Percentiles rank a stretch among this genome's conserved stretches.
Evolutionary conservation across 2,113 vertebrate genomes (phyloP).

Genomic region (Urocolius indicus): DNA sequence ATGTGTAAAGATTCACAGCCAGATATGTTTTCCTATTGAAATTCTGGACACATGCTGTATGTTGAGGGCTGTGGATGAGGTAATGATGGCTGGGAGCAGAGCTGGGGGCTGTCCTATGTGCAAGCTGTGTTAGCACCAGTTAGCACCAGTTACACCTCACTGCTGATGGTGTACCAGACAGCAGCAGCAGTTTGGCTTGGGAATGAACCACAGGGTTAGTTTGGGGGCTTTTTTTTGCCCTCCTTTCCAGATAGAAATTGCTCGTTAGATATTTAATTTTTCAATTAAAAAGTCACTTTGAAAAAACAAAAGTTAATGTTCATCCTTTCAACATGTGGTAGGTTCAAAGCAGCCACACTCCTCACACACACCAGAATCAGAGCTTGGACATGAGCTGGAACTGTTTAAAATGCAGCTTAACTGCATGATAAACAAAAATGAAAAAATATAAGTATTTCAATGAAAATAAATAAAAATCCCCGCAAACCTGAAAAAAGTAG

Average conservation of each 20-base stretch:
- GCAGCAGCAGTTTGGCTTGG: not conserved
- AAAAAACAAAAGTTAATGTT: constrained; percentile 55
- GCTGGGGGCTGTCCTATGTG: not conserved
- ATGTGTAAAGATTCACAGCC: not conserved
- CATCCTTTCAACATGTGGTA: not conserved
- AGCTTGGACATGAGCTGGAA: not conserved
- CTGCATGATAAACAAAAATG: not conserved
- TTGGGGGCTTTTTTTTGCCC: accelerated
- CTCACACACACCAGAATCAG: not conserved
- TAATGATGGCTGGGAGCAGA: not conserved
- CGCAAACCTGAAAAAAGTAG: not conserved
- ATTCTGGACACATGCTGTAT: not conserved
- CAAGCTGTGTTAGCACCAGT: not conserved
- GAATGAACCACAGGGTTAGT: not conserved
- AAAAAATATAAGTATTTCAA: not conserved
- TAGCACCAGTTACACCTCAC: not conserved
- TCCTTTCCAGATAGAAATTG: constrained; percentile 3
- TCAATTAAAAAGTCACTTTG: constrained; percentile 55
- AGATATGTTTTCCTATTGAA: not conserved
- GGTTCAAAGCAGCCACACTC: not conserved
- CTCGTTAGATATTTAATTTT: constrained; percentile 66
- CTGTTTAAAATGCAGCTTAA: not conserved
- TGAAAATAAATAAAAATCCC: not conserved
- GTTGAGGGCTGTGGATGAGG: not conserved
- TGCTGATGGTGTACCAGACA: accelerated